Evolutionary conservation across 2,888 invertebrate genomes (phyloP), one percentile per base, ranked within the genome.

Genomic region (Pseudanteris insignis): DNA sequence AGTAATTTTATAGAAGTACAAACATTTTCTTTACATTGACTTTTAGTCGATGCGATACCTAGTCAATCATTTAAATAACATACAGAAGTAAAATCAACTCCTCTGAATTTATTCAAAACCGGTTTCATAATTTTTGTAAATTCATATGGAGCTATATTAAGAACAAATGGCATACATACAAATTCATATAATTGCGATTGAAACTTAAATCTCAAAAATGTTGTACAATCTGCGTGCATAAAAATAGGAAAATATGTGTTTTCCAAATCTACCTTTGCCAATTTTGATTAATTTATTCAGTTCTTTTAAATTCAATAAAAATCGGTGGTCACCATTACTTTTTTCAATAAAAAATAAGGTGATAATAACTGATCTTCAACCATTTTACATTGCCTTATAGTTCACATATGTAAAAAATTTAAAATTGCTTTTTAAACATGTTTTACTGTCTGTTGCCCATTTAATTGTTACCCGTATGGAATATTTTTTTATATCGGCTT

Each of bases 81-180:
- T 1, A 48, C 48, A 0, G 48, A 38, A 7, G 21, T 10, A 29
- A 15, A 21, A 36, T n/a, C n/a, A 18, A 4, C 3, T 18, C 18
- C 26, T n/a, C n/a, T 26, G 26, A 30, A 11, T n/a, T 11, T n/a
- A 3, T 46, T 18, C 28, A 64, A 38, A 10, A 69, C 46, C 1
- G 65, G 63, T 32, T 67, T 69, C 21, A 64, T 37, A 28, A 67
- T 14, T 55, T 66, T 53, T 0, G 62, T 65, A 21, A 62, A 68
- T 4, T 64, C 33, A 32, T 61, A 65, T 1, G 65, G 66, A 1
- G 63, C 65, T 1, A 57, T 58, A 10, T 51, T 65, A 8, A 67
- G 11, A 0, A 63, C 63, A 26, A 67, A 67, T 1, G 61, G 62
- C 2, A 69, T n/a, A 18, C 63, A 67, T 1, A 26, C 33, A 48